These are phyloP conservation scores for Strix occidentalis DNA, from an alignment of 2,797 vertebrate genomes.

Conservation along the genomic window DNA sequence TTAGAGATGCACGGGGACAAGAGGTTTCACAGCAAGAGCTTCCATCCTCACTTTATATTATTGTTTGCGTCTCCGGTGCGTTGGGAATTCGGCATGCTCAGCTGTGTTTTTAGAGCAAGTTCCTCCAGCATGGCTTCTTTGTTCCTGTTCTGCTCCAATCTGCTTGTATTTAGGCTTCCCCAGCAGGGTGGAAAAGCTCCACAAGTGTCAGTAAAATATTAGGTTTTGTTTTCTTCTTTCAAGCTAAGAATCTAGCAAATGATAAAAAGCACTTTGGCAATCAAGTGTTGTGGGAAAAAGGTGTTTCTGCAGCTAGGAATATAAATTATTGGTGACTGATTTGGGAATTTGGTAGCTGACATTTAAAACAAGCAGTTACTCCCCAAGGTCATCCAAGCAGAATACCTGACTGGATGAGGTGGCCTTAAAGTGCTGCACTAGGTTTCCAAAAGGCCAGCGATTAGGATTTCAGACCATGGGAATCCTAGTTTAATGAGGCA, in stretches of 20 bases:
- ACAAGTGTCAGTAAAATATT: background rate
- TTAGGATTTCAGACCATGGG: background rate
- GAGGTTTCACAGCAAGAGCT: constrained; percentile 49
- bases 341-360: background rate
- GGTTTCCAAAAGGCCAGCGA: background rate
- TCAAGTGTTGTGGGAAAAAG: background rate
- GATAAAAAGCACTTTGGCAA: background rate
- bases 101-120: constrained; percentile 43
- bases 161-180: constrained; percentile 16
- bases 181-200: background rate
- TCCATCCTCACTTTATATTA: constrained; percentile 24
- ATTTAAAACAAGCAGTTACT: background rate
- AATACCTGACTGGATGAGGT: background rate
- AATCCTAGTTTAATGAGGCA: background rate
- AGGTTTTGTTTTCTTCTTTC: background rate
- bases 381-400: background rate
- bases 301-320: background rate
- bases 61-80: background rate
- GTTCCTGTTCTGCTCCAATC: constrained; percentile 29
- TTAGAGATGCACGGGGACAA: background rate
- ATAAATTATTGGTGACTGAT: background rate
- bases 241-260: background rate
- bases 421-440: background rate
- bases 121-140: background rate
- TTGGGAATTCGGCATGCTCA: background rate